A percentile compares a stretch with the other conserved stretches of the same genome.
Conservation (phyloP, 2,888 invertebrate species). For the Pristionchus maxplancki region DNA sequence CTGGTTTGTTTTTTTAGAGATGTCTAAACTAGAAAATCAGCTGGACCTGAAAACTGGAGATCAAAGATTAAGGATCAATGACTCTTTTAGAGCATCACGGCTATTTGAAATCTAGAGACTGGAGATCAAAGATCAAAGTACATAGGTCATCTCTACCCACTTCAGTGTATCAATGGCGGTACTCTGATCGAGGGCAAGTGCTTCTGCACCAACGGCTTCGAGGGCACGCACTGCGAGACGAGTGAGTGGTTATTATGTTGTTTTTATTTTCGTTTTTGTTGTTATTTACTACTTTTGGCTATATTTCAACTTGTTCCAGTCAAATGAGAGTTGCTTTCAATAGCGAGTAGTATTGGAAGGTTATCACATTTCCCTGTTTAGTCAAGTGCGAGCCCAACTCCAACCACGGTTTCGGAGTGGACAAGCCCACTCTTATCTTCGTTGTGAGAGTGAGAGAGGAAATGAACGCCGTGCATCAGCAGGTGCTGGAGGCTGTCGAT, state of each 20-base stretch:
- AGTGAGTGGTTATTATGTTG: neutral
- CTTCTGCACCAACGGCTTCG: conserved; percentile 23
- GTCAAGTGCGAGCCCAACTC: conserved; percentile 64
- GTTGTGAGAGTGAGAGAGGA: conserved; percentile 62
- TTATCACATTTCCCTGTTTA: conserved; percentile 3
- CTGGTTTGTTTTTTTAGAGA: conserved; percentile 23
- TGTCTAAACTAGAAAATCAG: no score
- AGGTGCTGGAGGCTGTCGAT: conserved; percentile 54
- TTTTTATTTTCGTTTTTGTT: neutral
- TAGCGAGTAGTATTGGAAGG: no score
- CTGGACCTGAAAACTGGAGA: no score
- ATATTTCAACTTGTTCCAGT: no score
- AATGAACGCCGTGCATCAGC: conserved; percentile 59
- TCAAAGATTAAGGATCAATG: no score
- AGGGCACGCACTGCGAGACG: conserved; percentile 28
- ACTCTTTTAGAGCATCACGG: no score
- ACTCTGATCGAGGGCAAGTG: conserved; percentile 31
- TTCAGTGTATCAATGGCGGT: conserved; percentile 17
- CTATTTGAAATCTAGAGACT: no score
- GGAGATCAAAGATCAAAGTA: neutral
- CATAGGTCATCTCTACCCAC: neutral
- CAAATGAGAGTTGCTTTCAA: no score
- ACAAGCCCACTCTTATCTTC: conserved; percentile 65
- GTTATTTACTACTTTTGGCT: no score
- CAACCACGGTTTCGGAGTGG: conserved; percentile 61